Base-by-base conservation (phyloP, 2,888 invertebrate genomes). In the Chesias legatella region DNA sequence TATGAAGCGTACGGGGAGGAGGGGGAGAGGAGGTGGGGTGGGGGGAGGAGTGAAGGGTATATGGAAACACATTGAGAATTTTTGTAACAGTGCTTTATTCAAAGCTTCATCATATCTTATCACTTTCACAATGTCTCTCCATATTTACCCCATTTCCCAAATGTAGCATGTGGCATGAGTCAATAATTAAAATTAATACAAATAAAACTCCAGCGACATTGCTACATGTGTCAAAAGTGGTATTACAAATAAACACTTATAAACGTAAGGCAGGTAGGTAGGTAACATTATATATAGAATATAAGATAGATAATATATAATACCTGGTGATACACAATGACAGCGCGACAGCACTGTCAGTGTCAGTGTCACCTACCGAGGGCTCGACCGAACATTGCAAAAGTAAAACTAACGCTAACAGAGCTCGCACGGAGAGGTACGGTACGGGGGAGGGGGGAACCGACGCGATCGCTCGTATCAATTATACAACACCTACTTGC, bases 21-120 rank as follows among this genome's bases (percentile, higher is more conserved):
- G n/a, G n/a, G n/a, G n/a, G n/a, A n/a, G n/a, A n/a, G n/a, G n/a
- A n/a, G n/a, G n/a, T n/a, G n/a, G 48, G 52, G 58, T 45, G 56
- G 56, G 61, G 67, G 72, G 63, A 60, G 67, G 71, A 76, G 64
- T 69, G 53, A 78, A 81, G 83, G 79, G 59, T 82, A 89, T 90
- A 90, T 90, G 90, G 90, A 90, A 90, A 90, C 90, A 90, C 90
- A 91, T 90, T 90, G 90, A 89, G 89, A 89, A 90, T 90, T 90
- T 89, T 90, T 77, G 89, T 90, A 89, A 91, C 90, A 90, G 90
- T 89, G 90, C 91, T 91, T 91, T 91, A 91, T 91, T 91, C 84
- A 90, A 85, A 89, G 88, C 85, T 67, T 86, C 90, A 86, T 85
- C 85, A 81, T 84, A 83, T 85, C 82, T 83, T 84, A 85, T 86